These are phyloP conservation scores for Andrena camellia DNA, from an alignment of 2,888 invertebrate genomes.

Conservation along the genomic window DNA sequence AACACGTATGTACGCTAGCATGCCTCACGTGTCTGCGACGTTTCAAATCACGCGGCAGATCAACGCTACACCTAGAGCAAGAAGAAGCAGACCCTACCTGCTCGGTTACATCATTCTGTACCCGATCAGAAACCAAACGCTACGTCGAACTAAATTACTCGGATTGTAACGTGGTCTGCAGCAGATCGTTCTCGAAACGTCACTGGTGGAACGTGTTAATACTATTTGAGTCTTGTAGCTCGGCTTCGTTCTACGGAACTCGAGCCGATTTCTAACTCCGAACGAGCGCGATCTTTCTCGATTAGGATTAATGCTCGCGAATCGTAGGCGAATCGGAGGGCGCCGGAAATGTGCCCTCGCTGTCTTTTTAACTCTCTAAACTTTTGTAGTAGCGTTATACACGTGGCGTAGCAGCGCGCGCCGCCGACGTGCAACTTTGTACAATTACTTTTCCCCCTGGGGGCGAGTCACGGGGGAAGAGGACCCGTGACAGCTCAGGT, in stretches of 20 bases:
- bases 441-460: conserved; percentile 14
- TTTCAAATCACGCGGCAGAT: neutral
- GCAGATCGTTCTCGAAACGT: neutral
- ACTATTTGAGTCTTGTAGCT: neutral
- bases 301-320: neutral
- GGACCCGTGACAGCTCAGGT: conserved; percentile 52
- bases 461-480: conserved; percentile 12
- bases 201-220: neutral
- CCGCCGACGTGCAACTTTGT: conserved; percentile 22
- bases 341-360: neutral
- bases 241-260: neutral
- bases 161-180: neutral
- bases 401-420: conserved; percentile 13
- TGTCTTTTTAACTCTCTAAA: conserved; percentile 53
- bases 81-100: neutral
- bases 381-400: conserved; percentile 48
- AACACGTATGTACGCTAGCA: neutral
- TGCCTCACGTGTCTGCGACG: neutral
- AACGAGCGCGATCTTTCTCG: neutral
- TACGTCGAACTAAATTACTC: neutral
- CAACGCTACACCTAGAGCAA: neutral
- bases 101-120: neutral
- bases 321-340: neutral
- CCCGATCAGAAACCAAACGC: neutral
- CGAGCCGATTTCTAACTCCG: neutral